Evolutionary conservation across 2,113 vertebrate genomes (phyloP), one percentile per base, ranked within the genome.

Genomic region (Nymphicus hollandicus): DNA sequence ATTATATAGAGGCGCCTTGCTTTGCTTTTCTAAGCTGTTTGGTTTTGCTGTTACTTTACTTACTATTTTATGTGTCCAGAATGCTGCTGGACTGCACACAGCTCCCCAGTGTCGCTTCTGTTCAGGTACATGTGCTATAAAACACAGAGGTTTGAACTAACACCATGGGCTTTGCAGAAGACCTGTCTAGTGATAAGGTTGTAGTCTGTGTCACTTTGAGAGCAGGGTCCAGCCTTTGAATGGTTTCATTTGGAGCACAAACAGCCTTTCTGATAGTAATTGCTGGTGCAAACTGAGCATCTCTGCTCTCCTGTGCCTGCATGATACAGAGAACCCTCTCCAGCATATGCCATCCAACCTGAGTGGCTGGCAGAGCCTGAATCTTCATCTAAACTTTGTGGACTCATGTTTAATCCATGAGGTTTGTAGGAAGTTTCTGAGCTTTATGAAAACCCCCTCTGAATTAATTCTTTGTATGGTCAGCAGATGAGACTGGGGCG

Each of bases 11-110:
- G 63, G 88, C 1, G 4, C 86, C 52, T 96, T 91, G 68, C 87
- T 95, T 95, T 96, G 49, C 95, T 96, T 97, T 97, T 77, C 71
- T 94, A 95, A 97, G 93, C 91, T 97, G 55, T 97, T 97, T 97
- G 88, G 11, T 94, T 97, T 95, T 97, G 77, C 92, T 91, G 86
- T 94, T 92, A 91, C 92, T 97, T 96, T 95, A 72, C 95, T 95
- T 90, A 47, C 64, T 90, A 27, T 77, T 93, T 93, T 80, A 52
- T 92, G 91, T 96, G 91, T 93, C 80, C 81, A 82, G 91, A 95
- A 78, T 60, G 80, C 88, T 56, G 68, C 71, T 55, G 90, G 76
- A 44, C 70, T 37, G 8, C 46, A 47, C n/a, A 11, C 88, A 27
- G 46, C n/a, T 93, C 53, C 91, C 25, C 1, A 4, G 28, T 35